Conservation (phyloP, 2,888 invertebrate genomes). For the Agonum fuliginosum region DNA sequence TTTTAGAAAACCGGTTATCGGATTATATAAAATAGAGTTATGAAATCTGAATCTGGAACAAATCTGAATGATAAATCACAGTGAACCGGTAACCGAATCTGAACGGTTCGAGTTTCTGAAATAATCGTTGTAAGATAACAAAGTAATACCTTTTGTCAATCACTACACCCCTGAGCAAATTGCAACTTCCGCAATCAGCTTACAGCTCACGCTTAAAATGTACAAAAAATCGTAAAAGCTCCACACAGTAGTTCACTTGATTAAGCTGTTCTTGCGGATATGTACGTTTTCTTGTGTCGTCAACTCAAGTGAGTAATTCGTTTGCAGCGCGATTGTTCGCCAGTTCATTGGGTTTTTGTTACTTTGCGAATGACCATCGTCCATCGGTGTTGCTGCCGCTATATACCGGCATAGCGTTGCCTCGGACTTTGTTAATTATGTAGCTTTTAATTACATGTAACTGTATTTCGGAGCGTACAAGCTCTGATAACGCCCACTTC, state of each 20-base stretch:
- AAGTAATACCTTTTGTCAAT: not conserved
- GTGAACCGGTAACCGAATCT: no score
- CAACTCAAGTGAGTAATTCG: conserved; percentile 54
- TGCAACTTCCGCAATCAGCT: conserved; percentile 19
- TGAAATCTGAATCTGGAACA: no score
- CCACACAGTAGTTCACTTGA: conserved; percentile 40
- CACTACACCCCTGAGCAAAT: not conserved
- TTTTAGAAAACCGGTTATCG: no score
- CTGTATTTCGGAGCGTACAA: conserved; percentile 15
- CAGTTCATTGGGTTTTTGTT: conserved; percentile 52
- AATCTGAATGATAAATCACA: no score
- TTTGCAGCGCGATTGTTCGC: conserved; percentile 34
- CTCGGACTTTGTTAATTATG: conserved; percentile 37
- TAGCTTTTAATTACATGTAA: conserved; percentile 51
- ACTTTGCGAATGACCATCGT: conserved; percentile 16
- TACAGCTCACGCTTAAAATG: conserved; percentile 12
- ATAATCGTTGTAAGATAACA: not conserved
- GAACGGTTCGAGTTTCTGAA: no score
- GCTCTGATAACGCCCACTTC: not conserved
- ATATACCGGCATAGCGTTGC: not conserved
- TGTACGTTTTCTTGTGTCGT: conserved; percentile 49
- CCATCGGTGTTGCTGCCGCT: not conserved
- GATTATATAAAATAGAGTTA: no score
- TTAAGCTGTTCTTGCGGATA: conserved; percentile 50
- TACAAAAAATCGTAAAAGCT: conserved; percentile 31